A percentile compares a stretch with the other conserved stretches of the same genome.
phyloP scores from a whole-genome alignment of 2,888 invertebrate species.

The Sepioteuthis lessoniana region DNA sequence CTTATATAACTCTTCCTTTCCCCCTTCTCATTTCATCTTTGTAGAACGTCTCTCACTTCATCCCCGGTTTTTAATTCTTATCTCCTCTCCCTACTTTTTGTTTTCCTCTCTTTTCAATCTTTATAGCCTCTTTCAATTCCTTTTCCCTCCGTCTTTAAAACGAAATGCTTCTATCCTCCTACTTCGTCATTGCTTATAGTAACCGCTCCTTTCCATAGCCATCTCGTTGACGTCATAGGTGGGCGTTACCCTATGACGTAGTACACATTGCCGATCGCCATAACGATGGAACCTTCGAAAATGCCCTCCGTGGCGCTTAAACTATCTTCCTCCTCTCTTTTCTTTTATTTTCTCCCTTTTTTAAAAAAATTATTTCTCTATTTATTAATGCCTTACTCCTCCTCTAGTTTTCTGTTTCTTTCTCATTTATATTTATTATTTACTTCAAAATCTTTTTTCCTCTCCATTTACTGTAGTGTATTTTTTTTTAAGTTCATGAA shows the following conservation, averaged over 20 bases:
- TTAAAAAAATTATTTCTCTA: neutral
- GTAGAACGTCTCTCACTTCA: no score
- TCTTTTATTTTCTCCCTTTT: neutral
- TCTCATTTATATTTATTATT: neutral
- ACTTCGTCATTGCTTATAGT: neutral
- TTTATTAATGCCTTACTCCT: neutral
- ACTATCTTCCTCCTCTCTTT: neutral
- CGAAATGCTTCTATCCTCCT: neutral
- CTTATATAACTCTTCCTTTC: no score
- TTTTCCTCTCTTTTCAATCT: neutral
- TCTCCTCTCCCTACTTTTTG: neutral
- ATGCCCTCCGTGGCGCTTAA: neutral
- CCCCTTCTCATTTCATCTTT: no score
- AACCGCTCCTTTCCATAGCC: neutral
- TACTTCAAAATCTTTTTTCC: neutral
- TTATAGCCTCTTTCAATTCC: no score
- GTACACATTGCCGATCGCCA: neutral
- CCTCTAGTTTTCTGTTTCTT: constrained; percentile 2
- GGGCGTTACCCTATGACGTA: neutral
- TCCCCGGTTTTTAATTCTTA: no score
- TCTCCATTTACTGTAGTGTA: neutral
- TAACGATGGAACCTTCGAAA: constrained; percentile 24
- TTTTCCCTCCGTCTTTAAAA: neutral
- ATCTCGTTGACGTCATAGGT: constrained; percentile 14
- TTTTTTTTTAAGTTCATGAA: neutral